Base-by-base conservation (phyloP, 2,888 invertebrate genomes). In the Synanthedon vespiformis region DNA sequence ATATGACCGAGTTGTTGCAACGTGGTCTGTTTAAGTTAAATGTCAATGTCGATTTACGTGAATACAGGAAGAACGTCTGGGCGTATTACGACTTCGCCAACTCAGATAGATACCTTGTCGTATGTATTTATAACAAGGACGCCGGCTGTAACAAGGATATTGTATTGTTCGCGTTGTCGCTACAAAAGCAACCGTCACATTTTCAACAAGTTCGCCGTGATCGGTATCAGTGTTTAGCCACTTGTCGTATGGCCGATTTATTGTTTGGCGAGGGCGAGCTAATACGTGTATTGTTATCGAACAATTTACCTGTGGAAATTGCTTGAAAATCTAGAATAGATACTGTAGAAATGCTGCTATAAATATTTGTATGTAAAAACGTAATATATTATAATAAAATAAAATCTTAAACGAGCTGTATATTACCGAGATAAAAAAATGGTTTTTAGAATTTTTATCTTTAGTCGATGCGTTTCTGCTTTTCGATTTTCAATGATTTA, bases 21-120 rank as follows among this genome's bases (percentile, higher is more conserved):
- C 60, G 62, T 54, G 61, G 60, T 61, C 62, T 60, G 58, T 68
- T 60, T 57, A 56, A 57, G 54, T 61, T 72, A 83, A 85, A 84
- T 82, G 84, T 84, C 85, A 84, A 83, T 83, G 84, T 71, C 83
- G 65, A 62, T 61, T 67, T 66, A 66, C 61, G 59, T 61, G 58
- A 63, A 68, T 73, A 68, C 80, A 82, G 81, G 82, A 83, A 82
- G 81, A 74, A 61, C 65, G 59, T 63, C 66, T 70, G 73, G 71
- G 74, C 70, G 70, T 67, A 59, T 61, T 57, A 61, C 61, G 64
- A 64, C 63, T 63, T 66, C 57, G 65, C 56, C 62, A 58, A 57
- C 59, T 65, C 57, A 60, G 57, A 57, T 18, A 48, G 14, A 12
- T 65, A 61, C 61, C 57, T 64, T 62, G 60, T 59, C 54, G 53